phyloP scores from a whole-genome alignment of 2,888 invertebrate species.

The Nematopogon swammerdamellus region DNA sequence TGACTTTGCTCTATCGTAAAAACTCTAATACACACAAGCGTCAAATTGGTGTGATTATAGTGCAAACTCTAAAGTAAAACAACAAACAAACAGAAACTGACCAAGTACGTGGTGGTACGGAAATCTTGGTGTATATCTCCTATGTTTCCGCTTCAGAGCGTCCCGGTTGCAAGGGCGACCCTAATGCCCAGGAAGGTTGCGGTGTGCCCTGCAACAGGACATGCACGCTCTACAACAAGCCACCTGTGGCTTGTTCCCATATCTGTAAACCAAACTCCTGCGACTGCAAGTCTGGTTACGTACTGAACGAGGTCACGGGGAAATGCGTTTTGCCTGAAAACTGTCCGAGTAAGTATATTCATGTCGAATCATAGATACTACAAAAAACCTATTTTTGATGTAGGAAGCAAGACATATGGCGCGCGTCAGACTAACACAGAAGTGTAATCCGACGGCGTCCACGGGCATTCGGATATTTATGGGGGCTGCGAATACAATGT shows the following conservation, averaged over 20 bases:
- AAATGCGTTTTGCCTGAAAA: not conserved
- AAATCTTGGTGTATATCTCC: no score
- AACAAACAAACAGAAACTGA: not conserved
- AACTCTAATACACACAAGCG: not conserved
- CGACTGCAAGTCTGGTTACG: not conserved
- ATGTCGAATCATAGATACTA: no score
- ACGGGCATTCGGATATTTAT: no score
- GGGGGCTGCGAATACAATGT: no score
- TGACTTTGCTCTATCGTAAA: not conserved
- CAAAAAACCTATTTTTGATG: no score
- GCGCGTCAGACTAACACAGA: no score
- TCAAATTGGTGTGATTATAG: no score
- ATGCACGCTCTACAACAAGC: not conserved
- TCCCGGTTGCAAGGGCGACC: not conserved
- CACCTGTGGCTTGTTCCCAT: not conserved
- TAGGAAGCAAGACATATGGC: no score
- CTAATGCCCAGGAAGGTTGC: not conserved
- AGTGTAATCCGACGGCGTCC: no score
- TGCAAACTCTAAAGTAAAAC: no score
- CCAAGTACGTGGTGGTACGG: no score
- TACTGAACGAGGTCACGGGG: not conserved
- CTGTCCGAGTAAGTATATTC: not conserved
- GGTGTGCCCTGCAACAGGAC: not conserved
- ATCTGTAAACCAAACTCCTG: not conserved
- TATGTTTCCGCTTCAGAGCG: not conserved